These are phyloP conservation scores for Aspidoscelis tigris DNA, from an alignment of 2,113 vertebrate species.

Conservation along the genomic window DNA sequence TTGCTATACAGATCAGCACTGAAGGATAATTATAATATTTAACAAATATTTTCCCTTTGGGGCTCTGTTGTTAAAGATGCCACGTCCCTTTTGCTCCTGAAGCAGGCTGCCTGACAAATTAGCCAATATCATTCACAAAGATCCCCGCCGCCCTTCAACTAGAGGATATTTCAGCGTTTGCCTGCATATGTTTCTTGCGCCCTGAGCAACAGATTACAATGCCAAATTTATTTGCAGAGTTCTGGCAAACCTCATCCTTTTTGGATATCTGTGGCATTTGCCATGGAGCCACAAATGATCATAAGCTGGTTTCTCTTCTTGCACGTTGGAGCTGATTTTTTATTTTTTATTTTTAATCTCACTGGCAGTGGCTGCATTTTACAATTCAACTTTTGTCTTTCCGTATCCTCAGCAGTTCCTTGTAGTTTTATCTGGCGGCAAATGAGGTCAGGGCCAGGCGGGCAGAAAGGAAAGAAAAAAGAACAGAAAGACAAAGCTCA, in stretches of 20 bases:
- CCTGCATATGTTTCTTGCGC: not conserved
- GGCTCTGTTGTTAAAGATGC: conserved; percentile 72
- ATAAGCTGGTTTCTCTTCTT: not conserved
- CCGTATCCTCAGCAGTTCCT: too few species aligned
- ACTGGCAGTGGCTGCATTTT: not conserved
- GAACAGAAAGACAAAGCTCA: too few species aligned
- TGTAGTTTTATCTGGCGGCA: too few species aligned
- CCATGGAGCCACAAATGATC: not conserved
- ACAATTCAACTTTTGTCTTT: not conserved
- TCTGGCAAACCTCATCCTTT: not conserved
- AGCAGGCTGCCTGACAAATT: conserved; percentile 16
- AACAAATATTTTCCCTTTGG: conserved; percentile 82
- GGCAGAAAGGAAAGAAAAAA: too few species aligned
- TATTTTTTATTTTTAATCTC: not conserved
- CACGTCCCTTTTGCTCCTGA: conserved; percentile 61
- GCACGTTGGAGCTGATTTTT: too few species aligned
- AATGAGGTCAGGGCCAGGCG: too few species aligned
- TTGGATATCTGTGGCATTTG: not conserved
- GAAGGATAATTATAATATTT: conserved; percentile 86
- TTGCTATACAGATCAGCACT: conserved; percentile 71
- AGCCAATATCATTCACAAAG: conserved; percentile 27
- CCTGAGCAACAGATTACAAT: not conserved
- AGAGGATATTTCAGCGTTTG: not conserved
- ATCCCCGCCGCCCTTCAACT: not conserved
- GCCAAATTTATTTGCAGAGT: not conserved